Conservation (phyloP, 2,888 invertebrate genomes). For the Aporophyla nigra region DNA sequence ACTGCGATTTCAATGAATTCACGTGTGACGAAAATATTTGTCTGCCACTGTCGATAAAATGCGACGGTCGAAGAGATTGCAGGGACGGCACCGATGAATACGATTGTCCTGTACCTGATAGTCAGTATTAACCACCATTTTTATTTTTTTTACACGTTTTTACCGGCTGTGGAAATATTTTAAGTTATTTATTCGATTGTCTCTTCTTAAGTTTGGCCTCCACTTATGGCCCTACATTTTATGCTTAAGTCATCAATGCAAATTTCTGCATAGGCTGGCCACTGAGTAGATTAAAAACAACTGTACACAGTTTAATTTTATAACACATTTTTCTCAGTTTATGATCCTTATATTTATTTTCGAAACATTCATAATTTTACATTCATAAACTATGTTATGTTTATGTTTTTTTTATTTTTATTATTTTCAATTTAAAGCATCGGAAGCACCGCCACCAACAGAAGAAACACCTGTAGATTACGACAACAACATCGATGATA, state of each 20-base stretch:
- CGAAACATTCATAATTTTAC: no score
- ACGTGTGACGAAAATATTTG: conserved; percentile 91
- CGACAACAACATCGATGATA: neutral
- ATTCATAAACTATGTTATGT: no score
- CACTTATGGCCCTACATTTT: neutral
- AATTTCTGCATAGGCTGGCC: neutral
- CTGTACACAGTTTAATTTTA: neutral
- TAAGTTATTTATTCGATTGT: neutral
- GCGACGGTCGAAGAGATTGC: conserved; percentile 87
- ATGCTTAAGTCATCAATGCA: neutral
- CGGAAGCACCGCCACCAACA: conserved; percentile 4
- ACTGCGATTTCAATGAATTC: conserved; percentile 74
- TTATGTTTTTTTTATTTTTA: conserved; percentile 26
- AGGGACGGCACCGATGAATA: conserved; percentile 85
- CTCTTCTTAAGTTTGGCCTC: neutral
- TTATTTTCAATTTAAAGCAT: conserved; percentile 46
- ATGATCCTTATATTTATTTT: neutral
- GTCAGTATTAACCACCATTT: conserved; percentile 59
- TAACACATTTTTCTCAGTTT: neutral
- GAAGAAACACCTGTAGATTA: neutral
- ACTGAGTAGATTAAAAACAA: neutral
- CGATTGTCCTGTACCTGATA: conserved; percentile 68
- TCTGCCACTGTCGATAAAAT: conserved; percentile 81
- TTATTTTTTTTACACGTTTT: conserved; percentile 9
- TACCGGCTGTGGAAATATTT: neutral